Evolutionary conservation across 2,888 invertebrate genomes (phyloP).

Genomic region (Drosophila melanosoma): DNA sequence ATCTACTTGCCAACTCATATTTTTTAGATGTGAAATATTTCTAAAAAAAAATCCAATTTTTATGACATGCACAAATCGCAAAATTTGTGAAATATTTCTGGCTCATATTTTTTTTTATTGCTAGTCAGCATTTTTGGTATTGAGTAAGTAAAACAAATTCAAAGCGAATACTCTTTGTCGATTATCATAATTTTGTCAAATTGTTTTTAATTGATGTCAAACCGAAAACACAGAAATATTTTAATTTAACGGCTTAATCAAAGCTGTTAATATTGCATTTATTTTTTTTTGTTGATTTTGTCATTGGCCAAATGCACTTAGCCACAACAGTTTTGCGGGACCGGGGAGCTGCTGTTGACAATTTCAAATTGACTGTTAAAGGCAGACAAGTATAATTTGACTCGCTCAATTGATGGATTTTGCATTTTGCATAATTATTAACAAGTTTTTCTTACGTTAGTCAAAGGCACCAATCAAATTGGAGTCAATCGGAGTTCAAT

Average conservation of each 20-base stretch:
- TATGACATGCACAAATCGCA: background rate
- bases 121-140: background rate
- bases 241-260: conserved; percentile 23
- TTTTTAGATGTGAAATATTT: background rate
- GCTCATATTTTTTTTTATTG: background rate
- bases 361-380: conserved; percentile 30
- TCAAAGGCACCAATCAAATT: conserved; percentile 2
- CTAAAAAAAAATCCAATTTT: background rate
- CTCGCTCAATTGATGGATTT: conserved; percentile 30
- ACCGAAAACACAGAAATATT: background rate
- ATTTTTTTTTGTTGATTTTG: conserved; percentile 1
- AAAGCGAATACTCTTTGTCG: too few species aligned
- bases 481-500: conserved; percentile 12
- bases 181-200: background rate
- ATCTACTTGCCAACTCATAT: background rate
- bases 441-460: conserved; percentile 22
- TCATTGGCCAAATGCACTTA: conserved; percentile 46
- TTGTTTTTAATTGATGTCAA: conserved; percentile 2
- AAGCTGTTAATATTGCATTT: conserved; percentile 2
- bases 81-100: background rate
- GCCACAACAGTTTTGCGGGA: conserved; percentile 20
- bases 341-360: background rate
- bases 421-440: conserved; percentile 51
- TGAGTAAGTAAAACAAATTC: background rate
- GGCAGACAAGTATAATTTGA: conserved; percentile 29